These are phyloP conservation scores for Centrocercus urophasianus DNA, from an alignment of 2,113 vertebrate species.

Conservation along the genomic window DNA sequence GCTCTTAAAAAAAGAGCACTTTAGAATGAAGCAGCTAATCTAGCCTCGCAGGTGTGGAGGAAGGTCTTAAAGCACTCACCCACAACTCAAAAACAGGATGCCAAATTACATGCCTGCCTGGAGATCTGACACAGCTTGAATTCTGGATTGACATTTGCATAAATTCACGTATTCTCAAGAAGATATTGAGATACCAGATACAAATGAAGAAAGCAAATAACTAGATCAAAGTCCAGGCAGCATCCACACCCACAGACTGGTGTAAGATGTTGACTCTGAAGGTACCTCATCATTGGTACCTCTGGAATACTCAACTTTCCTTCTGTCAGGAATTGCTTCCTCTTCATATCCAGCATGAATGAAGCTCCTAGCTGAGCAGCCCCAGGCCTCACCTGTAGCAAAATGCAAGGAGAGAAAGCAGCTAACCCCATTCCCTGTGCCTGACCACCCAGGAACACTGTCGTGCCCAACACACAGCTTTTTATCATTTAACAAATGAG, in stretches of 20 bases:
- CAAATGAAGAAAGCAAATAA: background rate
- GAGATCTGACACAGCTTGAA: background rate
- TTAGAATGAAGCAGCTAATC: background rate
- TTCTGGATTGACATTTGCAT: background rate
- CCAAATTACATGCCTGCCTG: background rate
- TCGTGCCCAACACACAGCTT: rapidly evolving
- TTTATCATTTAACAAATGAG: background rate
- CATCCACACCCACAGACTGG: background rate
- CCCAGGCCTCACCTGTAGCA: background rate
- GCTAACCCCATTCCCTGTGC: background rate
- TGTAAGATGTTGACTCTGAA: background rate
- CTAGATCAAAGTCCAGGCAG: background rate
- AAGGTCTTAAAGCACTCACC: background rate
- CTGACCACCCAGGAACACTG: background rate
- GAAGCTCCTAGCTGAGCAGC: background rate
- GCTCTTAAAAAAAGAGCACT: background rate
- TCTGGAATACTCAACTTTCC: background rate
- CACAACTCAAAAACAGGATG: background rate
- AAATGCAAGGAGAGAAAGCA: background rate
- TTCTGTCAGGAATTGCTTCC: background rate
- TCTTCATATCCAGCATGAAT: background rate
- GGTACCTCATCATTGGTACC: background rate
- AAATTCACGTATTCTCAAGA: background rate
- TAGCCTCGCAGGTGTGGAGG: background rate
- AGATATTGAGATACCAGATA: background rate